Base-by-base conservation (phyloP, 1,140 invertebrate genomes). In the Drosophila saltans region DNA sequence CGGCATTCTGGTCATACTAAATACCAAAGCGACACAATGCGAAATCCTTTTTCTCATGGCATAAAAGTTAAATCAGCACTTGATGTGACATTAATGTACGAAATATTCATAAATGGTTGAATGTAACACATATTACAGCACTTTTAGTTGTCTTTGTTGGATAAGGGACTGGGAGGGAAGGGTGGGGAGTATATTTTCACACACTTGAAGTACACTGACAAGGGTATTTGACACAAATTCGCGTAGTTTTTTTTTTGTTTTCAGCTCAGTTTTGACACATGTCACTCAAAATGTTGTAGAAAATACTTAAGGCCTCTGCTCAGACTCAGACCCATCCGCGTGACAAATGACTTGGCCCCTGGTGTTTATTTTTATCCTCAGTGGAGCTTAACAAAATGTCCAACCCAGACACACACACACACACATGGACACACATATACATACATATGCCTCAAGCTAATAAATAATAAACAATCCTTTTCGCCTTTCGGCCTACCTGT, bases 181-280 rank as follows among this genome's bases (percentile, higher is more conserved):
- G 68, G 73, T 66, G 57, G 36, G 72, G 30, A 55, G 64, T 77
- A 56, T 73, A 67, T 66, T 79, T 67, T 80, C 79, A 72, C 45
- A 52, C 80, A 88, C 83, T 86, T 88, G 83, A 86, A 86, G 70
- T 67, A 76, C 60, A 75, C 77, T 88, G 84, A 89, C 84, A 89
- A 88, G 84, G 84, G 84, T 89, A 89, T 88, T 88, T 88, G 84
- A 88, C 84, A 88, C 78, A 88, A 88, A 88, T 88, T 88, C 84
- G 84, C 84, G 84, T 88, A 88, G 84, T 88, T 88, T 84, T 36
- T 89, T 84, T 16, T 16, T 36, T 89, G 81, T 16, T 16, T 16
- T 16, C 16, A 16, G 21, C 45, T 52, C 84, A 88, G 84, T 88
- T 88, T 89, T 88, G 84, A 88, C 84, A 88, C 84, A 81, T 88